A percentile compares a stretch with the other conserved stretches of the same genome.
Conservation (phyloP, 2,113 vertebrate genomes). For the Podarcis muralis region DNA sequence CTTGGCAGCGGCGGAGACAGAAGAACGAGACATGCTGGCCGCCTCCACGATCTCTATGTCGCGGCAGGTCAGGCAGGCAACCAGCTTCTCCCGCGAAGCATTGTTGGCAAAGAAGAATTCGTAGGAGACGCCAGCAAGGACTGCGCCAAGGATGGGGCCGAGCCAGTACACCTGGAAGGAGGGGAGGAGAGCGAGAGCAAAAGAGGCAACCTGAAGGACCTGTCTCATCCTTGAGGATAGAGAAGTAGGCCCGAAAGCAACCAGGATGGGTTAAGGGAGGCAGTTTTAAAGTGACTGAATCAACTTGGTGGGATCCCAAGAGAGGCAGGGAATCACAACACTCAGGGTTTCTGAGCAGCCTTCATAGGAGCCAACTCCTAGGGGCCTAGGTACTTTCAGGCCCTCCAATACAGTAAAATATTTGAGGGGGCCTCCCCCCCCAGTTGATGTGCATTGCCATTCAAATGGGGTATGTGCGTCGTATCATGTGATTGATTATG, state of each 20-base stretch:
- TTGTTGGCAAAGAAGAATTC: slow-evolving; percentile 81
- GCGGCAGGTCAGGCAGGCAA: slow-evolving; percentile 81
- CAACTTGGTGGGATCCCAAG: neutral
- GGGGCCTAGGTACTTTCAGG: no score
- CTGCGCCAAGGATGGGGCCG: slow-evolving; percentile 76
- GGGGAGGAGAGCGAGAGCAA: neutral
- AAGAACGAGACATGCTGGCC: slow-evolving; percentile 78
- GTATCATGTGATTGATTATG: no score
- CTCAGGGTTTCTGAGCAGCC: neutral
- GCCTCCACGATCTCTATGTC: slow-evolving; percentile 84
- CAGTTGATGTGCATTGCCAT: no score
- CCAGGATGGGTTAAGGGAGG: rapidly evolving
- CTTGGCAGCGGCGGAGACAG: slow-evolving; percentile 77
- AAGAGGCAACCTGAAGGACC: neutral
- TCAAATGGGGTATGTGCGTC: no score
- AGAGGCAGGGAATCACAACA: neutral
- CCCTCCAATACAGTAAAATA: no score
- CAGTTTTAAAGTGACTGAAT: no score
- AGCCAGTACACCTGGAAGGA: slow-evolving; percentile 80
- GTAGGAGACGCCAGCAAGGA: slow-evolving; percentile 79
- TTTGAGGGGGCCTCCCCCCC: no score
- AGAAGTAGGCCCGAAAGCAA: rapidly evolving
- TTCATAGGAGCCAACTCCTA: neutral
- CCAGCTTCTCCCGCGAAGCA: slow-evolving; percentile 80
- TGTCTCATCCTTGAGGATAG: no score